Evolutionary conservation across 2,888 invertebrate species (phyloP).

Genomic region (Tiliacea citrago): DNA sequence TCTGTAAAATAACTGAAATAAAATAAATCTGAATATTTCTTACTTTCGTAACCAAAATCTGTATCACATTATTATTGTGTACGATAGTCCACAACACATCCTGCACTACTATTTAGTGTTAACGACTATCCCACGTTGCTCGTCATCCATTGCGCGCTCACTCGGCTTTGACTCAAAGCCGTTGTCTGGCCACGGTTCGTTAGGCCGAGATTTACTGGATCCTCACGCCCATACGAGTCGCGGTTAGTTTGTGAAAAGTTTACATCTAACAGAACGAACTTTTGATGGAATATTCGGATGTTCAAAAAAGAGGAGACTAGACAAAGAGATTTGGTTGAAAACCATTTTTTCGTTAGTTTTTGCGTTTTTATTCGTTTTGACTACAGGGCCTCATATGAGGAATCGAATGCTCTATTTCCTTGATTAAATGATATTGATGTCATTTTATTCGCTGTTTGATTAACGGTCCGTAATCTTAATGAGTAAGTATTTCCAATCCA

Average conservation of each 20-base stretch:
- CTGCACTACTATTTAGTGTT: constrained; percentile 37
- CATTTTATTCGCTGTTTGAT: background rate
- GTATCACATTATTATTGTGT: background rate
- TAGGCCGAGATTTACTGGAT: constrained; percentile 69
- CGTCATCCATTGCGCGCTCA: constrained; percentile 46
- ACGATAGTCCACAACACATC: background rate
- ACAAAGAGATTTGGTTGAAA: constrained; percentile 41
- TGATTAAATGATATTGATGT: background rate
- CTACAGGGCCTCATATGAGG: background rate
- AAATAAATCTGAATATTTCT: too few species aligned
- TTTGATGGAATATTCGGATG: constrained; percentile 49
- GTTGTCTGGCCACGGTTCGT: constrained; percentile 70
- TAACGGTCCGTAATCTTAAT: background rate
- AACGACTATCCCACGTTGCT: constrained; percentile 23
- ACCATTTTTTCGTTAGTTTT: constrained; percentile 8
- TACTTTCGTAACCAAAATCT: background rate
- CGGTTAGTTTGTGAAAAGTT: constrained; percentile 62
- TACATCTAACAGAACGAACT: constrained; percentile 49
- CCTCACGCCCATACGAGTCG: constrained; percentile 39
- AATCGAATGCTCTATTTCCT: background rate
- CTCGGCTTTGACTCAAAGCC: constrained; percentile 60
- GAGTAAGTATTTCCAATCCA: background rate
- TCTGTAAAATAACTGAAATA: too few species aligned
- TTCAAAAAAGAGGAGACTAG: constrained; percentile 20
- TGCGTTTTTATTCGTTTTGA: constrained; percentile 5